Evolutionary conservation across 2,888 invertebrate species (phyloP).

Genomic region (Eugnorisma glareosa): DNA sequence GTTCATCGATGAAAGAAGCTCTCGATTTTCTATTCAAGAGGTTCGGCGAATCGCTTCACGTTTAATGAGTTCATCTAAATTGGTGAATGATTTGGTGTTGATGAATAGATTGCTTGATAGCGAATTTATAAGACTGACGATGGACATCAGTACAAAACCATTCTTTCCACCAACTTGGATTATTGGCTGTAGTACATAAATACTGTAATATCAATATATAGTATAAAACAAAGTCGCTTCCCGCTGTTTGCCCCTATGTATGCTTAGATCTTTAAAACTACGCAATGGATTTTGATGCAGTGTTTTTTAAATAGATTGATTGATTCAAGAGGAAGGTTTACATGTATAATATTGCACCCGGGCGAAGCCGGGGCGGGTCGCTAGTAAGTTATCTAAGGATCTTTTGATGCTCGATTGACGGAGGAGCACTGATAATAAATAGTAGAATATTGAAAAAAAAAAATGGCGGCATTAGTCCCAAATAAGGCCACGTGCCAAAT

Average conservation of each 20-base stretch:
- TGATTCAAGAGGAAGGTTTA: too few species aligned
- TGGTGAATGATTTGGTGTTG: neutral
- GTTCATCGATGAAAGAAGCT: neutral
- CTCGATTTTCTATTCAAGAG: neutral
- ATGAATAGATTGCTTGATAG: neutral
- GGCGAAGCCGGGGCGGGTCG: too few species aligned
- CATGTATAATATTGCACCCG: too few species aligned
- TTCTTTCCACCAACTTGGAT: too few species aligned
- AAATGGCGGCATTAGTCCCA: neutral
- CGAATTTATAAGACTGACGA: neutral
- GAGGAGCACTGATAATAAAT: neutral
- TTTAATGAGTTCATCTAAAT: neutral
- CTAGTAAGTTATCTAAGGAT: too few species aligned
- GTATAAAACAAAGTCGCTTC: too few species aligned
- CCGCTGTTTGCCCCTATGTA: too few species aligned
- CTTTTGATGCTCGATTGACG: neutral
- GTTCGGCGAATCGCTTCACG: neutral
- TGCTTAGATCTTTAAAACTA: too few species aligned
- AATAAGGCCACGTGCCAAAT: neutral
- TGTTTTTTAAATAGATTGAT: too few species aligned
- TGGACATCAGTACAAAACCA: neutral
- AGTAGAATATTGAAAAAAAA: neutral
- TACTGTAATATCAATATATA: too few species aligned
- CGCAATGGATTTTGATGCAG: too few species aligned
- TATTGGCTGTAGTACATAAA: too few species aligned